These are phyloP conservation scores for Agrilus mali DNA, from an alignment of 2,888 invertebrate genomes.

Conservation along the genomic window DNA sequence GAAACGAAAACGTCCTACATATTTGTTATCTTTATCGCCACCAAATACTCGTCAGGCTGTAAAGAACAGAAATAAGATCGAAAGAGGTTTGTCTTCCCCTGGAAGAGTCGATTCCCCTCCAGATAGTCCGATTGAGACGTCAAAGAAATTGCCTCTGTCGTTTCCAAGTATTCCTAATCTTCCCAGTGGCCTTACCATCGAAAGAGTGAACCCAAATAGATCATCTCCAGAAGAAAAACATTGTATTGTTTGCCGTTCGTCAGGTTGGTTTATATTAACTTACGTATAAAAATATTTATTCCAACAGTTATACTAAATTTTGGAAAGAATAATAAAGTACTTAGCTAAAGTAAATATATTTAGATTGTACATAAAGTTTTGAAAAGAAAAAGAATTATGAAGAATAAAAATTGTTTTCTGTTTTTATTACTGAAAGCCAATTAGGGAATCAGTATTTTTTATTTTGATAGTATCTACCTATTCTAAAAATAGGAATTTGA, in stretches of 20 bases:
- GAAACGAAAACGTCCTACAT: slow-evolving; percentile 37
- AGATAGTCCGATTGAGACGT: slow-evolving; percentile 14
- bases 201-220: slow-evolving; percentile 35
- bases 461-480: too few species aligned
- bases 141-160: slow-evolving; percentile 15
- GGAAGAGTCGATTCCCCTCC: slow-evolving; percentile 9
- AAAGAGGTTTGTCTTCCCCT: slow-evolving; percentile 20
- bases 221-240: slow-evolving; percentile 27
- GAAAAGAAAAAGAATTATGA: too few species aligned
- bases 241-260: slow-evolving; percentile 36
- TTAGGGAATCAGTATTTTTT: too few species aligned
- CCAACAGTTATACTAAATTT: too few species aligned
- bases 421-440: too few species aligned
- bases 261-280: slow-evolving; percentile 27
- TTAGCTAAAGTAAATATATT: too few species aligned
- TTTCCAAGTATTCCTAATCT: slow-evolving; percentile 36
- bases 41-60: slow-evolving; percentile 38
- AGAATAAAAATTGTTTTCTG: too few species aligned
- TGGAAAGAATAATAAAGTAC: too few species aligned
- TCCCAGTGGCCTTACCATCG: slow-evolving; percentile 40
- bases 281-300: too few species aligned
- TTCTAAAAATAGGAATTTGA: too few species aligned
- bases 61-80: slow-evolving; percentile 24
- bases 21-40: slow-evolving; percentile 36
- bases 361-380: too few species aligned